These are phyloP conservation scores for Pelvicachromis taeniatus DNA, from an alignment of 2,113 vertebrate genomes.

Conservation along the genomic window DNA sequence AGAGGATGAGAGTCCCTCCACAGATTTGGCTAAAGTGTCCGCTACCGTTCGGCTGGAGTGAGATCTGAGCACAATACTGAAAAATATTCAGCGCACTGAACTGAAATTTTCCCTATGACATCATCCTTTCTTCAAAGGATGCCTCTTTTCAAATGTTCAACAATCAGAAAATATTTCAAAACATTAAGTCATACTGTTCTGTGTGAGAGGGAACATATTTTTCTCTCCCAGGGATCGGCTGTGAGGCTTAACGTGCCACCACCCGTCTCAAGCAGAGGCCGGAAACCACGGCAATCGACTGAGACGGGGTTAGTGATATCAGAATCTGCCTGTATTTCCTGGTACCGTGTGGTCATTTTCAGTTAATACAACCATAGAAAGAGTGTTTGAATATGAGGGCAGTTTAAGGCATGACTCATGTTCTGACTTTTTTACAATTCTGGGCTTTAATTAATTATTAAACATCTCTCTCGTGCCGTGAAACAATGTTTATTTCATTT, in stretches of 20 bases:
- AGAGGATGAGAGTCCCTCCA: constrained; percentile 75
- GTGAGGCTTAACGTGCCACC: constrained; percentile 69
- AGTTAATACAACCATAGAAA: background rate
- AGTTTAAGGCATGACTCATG: background rate
- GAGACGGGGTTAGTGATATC: background rate
- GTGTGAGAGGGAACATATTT: background rate
- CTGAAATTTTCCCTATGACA: too few relatives aligned
- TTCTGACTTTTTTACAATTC: background rate
- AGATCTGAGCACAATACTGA: constrained; percentile 58
- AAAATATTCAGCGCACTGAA: background rate
- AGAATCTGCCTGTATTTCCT: background rate
- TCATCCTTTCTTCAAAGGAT: too few relatives aligned
- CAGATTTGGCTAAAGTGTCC: constrained; percentile 75
- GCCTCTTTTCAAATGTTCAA: background rate
- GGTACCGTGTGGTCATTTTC: accelerated
- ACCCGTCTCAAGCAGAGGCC: constrained; percentile 60
- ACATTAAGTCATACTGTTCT: background rate
- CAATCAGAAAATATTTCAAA: background rate
- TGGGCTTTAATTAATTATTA: background rate
- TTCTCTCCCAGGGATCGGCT: constrained; percentile 76
- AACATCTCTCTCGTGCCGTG: background rate
- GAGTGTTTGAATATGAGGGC: background rate
- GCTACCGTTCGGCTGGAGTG: constrained; percentile 74
- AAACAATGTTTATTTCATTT: background rate
- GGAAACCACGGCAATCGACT: constrained; percentile 71